phyloP scores from a whole-genome alignment of 2,888 invertebrate genomes.

The Hanleya hanleyi region DNA sequence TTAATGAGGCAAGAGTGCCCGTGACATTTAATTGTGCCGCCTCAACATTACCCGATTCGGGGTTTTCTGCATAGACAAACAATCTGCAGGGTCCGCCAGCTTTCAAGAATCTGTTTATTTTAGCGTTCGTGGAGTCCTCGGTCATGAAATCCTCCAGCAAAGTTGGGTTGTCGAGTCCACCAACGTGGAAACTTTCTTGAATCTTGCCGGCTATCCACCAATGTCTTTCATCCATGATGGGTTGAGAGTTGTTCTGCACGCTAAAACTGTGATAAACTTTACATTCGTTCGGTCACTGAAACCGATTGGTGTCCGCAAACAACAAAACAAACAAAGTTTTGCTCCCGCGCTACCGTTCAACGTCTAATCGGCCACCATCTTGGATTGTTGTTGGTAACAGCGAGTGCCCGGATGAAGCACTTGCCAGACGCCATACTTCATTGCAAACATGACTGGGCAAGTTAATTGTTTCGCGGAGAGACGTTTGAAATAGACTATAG shows the following conservation, averaged over 20 bases:
- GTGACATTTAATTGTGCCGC: conserved; percentile 64
- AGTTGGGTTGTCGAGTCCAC: conserved; percentile 69
- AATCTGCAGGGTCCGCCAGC: conserved; percentile 68
- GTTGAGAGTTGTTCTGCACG: neutral
- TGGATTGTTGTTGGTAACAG: conserved; percentile 63
- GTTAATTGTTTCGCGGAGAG: no score
- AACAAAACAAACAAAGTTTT: neutral
- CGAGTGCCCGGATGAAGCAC: conserved; percentile 42
- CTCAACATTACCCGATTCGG: conserved; percentile 56
- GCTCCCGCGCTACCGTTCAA: conserved; percentile 20
- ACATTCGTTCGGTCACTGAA: neutral
- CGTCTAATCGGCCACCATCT: conserved; percentile 49
- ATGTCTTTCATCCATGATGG: conserved; percentile 73
- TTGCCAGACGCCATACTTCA: no score
- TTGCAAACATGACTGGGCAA: no score
- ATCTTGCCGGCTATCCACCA: conserved; percentile 74
- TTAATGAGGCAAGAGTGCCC: conserved; percentile 64
- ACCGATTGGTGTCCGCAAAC: neutral
- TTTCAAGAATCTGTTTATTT: conserved; percentile 69
- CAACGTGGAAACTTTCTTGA: conserved; percentile 72
- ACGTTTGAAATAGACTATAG: no score
- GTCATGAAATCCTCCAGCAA: conserved; percentile 71
- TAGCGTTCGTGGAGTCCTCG: conserved; percentile 62
- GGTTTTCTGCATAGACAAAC: conserved; percentile 69
- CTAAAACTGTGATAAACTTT: neutral